Base-by-base conservation (phyloP, 1,140 invertebrate genomes). In the Megathymus violae region DNA sequence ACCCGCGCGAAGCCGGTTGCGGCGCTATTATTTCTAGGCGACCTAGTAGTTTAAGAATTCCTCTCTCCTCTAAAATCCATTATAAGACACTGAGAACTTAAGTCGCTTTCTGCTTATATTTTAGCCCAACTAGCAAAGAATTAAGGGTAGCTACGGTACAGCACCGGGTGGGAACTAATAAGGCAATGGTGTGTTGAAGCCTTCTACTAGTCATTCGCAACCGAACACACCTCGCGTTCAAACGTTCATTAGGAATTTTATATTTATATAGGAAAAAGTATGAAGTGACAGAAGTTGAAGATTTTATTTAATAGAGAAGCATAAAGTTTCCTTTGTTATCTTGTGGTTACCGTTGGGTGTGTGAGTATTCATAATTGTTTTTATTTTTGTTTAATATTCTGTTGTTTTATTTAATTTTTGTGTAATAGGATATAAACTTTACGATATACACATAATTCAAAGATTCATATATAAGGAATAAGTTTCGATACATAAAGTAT, bases 181-280 rank as follows among this genome's bases (percentile, higher is more conserved):
- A 78, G 80, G 67, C 76, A 73, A 69, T 60, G 58, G 62, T 65
- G 70, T 67, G 47, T 62, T 40, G 51, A 36, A 64, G 67, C 54
- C 72, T 64, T 67, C 64, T 50, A 56, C 41, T 70, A 65, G 46
- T 71, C 86, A 89, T 64, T 89, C 76, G 69, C 74, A 76, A 72
- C 76, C 80, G 68, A 69, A 66, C 67, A 59, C 52, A 74, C 64
- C 66, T 66, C 59, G 79, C 31, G 75, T 46, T 51, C 58, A 67
- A 72, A 87, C 82, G 86, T 85, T 22, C 31, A 11, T 85, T 31
- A 36, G 9, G 54, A 19, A 31, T 46, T 19, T n/a, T n/a, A n/a
- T n/a, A n/a, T n/a, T n/a, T n/a, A n/a, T n/a, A n/a, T 16, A 22
- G 47, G 9, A 64, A 40, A 48, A 46, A 13, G 3, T 13, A 9